Base-by-base conservation (phyloP, 2,888 invertebrate genomes). In the Thera britannica region DNA sequence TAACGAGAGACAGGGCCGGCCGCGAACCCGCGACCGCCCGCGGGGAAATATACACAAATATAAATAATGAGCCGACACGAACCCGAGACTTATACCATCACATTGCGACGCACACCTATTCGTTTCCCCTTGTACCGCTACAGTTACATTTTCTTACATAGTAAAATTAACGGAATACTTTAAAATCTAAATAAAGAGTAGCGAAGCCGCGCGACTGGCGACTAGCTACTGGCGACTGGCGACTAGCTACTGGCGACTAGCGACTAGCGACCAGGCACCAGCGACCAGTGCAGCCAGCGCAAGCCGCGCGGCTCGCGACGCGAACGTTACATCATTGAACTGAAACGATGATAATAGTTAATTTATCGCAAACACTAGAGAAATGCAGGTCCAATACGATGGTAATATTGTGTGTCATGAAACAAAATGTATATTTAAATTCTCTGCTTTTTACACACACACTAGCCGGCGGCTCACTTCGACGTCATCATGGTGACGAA, bases 401-500 rank as follows among this genome's bases (percentile, higher is more conserved):
- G 94, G 92, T 93, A 93, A 92, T 94, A 93, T 93, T 94, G 94
- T 94, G 94, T 94, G 94, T 94, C 94, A 92, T 94, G 93, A 94
- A 94, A 93, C 92, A 93, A 93, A 94, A 94, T 92, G 95, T 94
- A 94, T 94, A 94, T 94, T 94, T 94, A 93, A 94, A 93, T 93
- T 93, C 94, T 94, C 94, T 92, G 93, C 92, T 93, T 93, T 92
- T 89, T 92, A 94, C 93, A 94, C 93, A 93, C 94, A 92, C 93
- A 91, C 93, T 93, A 90, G 95, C 95, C 95, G 96, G 95, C 95
- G 95, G 96, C 96, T 98, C 98, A 98, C 97, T 98, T 98, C 96
- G 98, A 98, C 96, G 98, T 98, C 98, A 98, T 98, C 98, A 98
- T 98, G 96, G 98, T 98, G 96, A 98, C 98, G 96, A 98, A 98